Conservation (phyloP, 2,888 invertebrate species). For the Anorthoa munda region DNA sequence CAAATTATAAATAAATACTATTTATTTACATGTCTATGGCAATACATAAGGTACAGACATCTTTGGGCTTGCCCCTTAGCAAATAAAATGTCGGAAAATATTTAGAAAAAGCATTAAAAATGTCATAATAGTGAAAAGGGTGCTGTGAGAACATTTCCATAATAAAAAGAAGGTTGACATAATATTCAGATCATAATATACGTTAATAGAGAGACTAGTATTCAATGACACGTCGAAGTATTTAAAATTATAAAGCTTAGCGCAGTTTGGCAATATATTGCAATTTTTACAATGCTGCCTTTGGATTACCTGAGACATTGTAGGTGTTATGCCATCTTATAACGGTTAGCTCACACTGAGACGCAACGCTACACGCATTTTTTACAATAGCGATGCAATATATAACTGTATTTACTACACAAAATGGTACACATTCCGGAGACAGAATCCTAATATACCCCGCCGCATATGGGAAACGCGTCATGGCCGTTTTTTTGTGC, state of each 20-base stretch:
- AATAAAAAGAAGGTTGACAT: constrained; percentile 20
- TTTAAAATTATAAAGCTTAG: constrained; percentile 36
- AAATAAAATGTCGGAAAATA: constrained; percentile 49
- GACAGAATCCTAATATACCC: too few relatives aligned
- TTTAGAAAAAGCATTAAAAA: constrained; percentile 19
- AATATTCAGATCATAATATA: constrained; percentile 59
- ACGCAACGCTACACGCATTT: too few relatives aligned
- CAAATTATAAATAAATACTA: constrained; percentile 78
- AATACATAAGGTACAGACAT: constrained; percentile 80
- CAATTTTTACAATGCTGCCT: not conserved
- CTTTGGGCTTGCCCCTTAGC: constrained; percentile 81
- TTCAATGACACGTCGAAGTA: constrained; percentile 57
- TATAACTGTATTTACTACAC: too few relatives aligned
- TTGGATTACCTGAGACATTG: not conserved
- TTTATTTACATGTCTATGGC: constrained; percentile 83
- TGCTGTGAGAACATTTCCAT: not conserved
- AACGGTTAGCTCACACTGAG: too few relatives aligned
- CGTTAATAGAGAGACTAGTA: constrained; percentile 65
- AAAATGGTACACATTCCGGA: too few relatives aligned
- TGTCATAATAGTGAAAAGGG: not conserved
- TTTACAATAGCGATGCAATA: too few relatives aligned
- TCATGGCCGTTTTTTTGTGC: too few relatives aligned
- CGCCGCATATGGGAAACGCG: too few relatives aligned
- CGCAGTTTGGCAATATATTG: constrained; percentile 30
- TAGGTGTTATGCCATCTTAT: not conserved